A percentile compares a stretch with the other conserved stretches of the same genome.
Evolutionary conservation across 1,140 invertebrate genomes (phyloP).

Genomic region (Theocolax elegans): DNA sequence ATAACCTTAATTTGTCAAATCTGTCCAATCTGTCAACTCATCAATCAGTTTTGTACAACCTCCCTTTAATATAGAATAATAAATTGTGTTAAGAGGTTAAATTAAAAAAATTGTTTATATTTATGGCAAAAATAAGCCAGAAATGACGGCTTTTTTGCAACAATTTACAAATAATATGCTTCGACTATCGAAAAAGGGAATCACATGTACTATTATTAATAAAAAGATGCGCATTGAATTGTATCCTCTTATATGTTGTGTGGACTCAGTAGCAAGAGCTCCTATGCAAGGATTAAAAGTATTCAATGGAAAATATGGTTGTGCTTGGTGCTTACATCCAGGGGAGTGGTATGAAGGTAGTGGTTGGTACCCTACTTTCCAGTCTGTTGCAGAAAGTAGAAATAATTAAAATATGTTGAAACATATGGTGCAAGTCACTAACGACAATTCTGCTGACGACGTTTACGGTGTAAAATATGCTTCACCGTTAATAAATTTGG

Average conservation of each 20-base stretch:
- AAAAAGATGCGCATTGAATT: conserved; percentile 4
- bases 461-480: not conserved
- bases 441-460: too few species aligned
- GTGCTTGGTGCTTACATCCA: conserved; percentile 22
- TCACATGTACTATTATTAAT: conserved; percentile 2
- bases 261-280: conserved; percentile 6
- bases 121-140: conserved; percentile 22
- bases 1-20: too few species aligned
- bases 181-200: not conserved
- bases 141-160: conserved; percentile 24
- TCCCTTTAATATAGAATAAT: too few species aligned
- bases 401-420: not conserved
- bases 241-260: conserved; percentile 12
- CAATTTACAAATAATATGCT: conserved; percentile 17
- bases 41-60: too few species aligned
- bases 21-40: too few species aligned
- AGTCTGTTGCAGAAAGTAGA: not conserved
- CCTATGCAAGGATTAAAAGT: conserved; percentile 25
- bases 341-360: not conserved
- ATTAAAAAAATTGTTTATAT: too few species aligned
- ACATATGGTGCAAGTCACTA: not conserved
- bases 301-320: not conserved
- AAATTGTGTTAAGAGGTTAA: too few species aligned
- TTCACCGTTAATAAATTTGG: not conserved
- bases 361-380: not conserved